Evolutionary conservation across 2,113 vertebrate genomes (phyloP), one percentile per base, ranked within the genome.

Genomic region (Cyprinodon tularosa): DNA sequence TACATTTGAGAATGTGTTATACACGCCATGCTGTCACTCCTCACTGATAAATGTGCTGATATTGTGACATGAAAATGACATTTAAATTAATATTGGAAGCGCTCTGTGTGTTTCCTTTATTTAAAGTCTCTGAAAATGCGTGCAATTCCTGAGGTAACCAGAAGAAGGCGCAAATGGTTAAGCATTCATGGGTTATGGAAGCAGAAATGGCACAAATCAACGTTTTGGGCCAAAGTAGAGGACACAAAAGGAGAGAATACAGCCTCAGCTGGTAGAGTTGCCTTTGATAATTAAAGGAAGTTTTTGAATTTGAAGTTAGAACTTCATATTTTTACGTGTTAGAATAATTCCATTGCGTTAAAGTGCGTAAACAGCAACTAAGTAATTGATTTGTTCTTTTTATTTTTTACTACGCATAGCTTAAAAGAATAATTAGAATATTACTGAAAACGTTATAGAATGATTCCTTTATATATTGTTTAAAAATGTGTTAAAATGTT

Each of bases 161-260:
- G 97, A 94, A 99, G 97, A 94, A 96, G 97, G 97, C 96, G 95
- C 95, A 93, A 94, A 94, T 95, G 96, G 94, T 96, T 95, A 96
- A 96, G 93, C 90, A 93, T 85, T 91, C 74, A 89, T 70, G 78
- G 75, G 80, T 82, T 71, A 71, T 81, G 77, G 74, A 80, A 65
- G 61, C 67, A 47, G 68, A n/a, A 76, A 83, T 68, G 48, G 73
- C 76, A 84, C 72, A 67, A n/a, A 82, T 53, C 36, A 75, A 73
- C 69, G n/a, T 84, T 77, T 57, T 68, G 70, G 62, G 78, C 83
- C 81, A 80, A 78, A 74, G 0, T 76, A 81, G 44, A 76, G 83
- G 20, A 76, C 63, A 36, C 73, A 74, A 60, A 71, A 80, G 57
- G 13, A 72, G 61, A 29, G 69, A 80, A 82, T 22, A 60, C 37